Percentiles rank a stretch among this genome's conserved stretches.
Conservation (phyloP, 2,888 invertebrate genomes). For the Hanleya hanleyi region DNA sequence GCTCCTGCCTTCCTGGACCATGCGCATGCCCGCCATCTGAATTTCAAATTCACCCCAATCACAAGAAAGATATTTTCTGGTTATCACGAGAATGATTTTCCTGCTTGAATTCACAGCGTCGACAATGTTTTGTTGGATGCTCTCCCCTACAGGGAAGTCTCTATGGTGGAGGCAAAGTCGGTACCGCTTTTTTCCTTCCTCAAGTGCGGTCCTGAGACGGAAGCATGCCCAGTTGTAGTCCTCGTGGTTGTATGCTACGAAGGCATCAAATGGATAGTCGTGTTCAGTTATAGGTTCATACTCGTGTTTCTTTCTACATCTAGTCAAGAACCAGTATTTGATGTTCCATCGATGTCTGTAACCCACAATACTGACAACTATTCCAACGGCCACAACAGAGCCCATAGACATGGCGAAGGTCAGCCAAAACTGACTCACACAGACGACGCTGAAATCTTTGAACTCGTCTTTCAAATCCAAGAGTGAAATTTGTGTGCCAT, state of each 20-base stretch:
- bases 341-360: background rate
- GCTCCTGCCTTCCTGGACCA: background rate
- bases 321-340: conserved; percentile 1
- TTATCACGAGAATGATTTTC: background rate
- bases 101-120: background rate
- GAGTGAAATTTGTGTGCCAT: background rate
- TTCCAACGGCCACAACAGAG: background rate
- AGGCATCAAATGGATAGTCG: background rate
- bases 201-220: background rate
- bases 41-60: conserved; percentile 14
- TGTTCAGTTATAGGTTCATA: background rate
- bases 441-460: background rate
- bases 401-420: background rate
- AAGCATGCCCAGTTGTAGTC: conserved; percentile 4
- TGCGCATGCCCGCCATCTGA: conserved; percentile 9
- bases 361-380: background rate
- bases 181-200: background rate
- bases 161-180: background rate
- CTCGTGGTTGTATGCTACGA: background rate
- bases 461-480: background rate
- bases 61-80: background rate
- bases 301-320: background rate
- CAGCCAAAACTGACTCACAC: conserved; percentile 3
- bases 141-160: background rate
- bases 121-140: conserved; percentile 5